These are phyloP conservation scores for Sternotherus odoratus DNA, from an alignment of 2,797 vertebrate genomes.

Conservation along the genomic window DNA sequence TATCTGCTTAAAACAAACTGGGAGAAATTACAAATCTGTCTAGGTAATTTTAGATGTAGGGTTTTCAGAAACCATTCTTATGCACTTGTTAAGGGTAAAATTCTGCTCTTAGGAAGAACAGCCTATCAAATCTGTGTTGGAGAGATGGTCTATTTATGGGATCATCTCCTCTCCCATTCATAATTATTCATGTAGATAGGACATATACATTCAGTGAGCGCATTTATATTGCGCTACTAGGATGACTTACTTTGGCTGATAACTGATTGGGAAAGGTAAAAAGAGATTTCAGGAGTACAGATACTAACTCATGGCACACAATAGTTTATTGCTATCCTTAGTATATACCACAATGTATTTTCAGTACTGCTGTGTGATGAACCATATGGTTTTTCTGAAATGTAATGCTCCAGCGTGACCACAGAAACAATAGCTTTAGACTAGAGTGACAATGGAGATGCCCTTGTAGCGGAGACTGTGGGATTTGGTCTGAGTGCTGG, in stretches of 20 bases:
- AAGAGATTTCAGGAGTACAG: neutral
- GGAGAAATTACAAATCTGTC: rapidly evolving
- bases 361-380: neutral
- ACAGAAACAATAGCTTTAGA: neutral
- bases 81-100: neutral
- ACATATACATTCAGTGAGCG: neutral
- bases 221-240: neutral
- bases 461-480: neutral
- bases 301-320: neutral
- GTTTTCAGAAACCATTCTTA: neutral
- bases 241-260: neutral
- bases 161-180: neutral
- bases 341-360: neutral
- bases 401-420: neutral
- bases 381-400: neutral
- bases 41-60: rapidly evolving
- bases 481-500: neutral
- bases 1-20: neutral
- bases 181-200: neutral
- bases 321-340: neutral
- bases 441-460: rapidly evolving
- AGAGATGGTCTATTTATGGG: neutral
- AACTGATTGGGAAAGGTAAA: neutral
- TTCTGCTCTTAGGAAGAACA: neutral
- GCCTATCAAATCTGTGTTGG: neutral